Evolutionary conservation across 1,140 invertebrate species (phyloP), one percentile per base, ranked within the genome.

Genomic region (Drosophila sp.): DNA sequence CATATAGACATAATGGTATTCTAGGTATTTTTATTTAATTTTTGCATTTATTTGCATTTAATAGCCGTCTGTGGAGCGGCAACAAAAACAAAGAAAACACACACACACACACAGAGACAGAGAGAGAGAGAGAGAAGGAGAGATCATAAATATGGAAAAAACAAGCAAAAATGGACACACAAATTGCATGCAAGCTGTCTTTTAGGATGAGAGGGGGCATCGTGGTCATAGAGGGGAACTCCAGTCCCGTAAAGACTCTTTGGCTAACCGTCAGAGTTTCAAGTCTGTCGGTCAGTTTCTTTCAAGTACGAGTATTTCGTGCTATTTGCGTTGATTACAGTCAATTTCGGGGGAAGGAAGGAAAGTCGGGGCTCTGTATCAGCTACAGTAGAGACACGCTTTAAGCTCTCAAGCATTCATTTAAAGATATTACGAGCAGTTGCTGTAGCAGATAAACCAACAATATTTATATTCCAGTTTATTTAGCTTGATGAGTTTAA

Each of bases 21-120:
- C 82, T 46, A 72, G 72, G 70, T 76, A 82, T 89, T 89, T 86
- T 89, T 83, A 89, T 87, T 87, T 83, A 87, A 89, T 83, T 71
- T 83, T 63, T 72, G 78, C 83, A 87, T 87, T 77, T 87, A 89
- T 89, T 89, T 89, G 79, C 83, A 87, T 83, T 87, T 74, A 76
- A 72, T 69, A 72, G 75, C 48, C 21, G 67, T 48, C 63, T 66
- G 54, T 69, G 41, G 41, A 36, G 58, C 32, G 56, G 13, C 51
- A 57, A 63, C 27, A 63, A 54, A 54, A 72, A 72, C 32, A 69
- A 64, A 54, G 46, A 7, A 63, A 43, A 32, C 16, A 53, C 40
- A 48, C 56, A 58, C 41, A 58, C 56, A 48, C 18, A 56, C 25
- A 59, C 36, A 3, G 25, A 27, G 25, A 3, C 2, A 27, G n/a